Conservation (phyloP, 1,140 invertebrate species). For the Planococcus citri region DNA sequence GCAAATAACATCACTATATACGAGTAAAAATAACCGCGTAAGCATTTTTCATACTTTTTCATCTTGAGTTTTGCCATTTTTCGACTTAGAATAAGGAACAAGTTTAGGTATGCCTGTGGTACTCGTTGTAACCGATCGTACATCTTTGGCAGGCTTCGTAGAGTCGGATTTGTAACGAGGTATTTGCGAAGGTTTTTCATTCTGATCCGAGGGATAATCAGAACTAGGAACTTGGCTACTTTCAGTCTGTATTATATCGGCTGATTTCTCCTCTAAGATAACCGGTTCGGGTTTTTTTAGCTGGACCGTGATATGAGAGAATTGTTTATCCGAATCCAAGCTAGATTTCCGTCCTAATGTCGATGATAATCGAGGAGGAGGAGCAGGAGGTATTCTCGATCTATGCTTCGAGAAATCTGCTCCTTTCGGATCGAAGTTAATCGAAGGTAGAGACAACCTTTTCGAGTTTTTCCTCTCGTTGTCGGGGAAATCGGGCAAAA, state of each 20-base stretch:
- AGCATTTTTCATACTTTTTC: background rate
- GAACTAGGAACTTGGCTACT: background rate
- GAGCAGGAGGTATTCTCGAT: conserved; percentile 43
- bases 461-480: conserved; percentile 30
- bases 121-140: background rate
- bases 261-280: background rate
- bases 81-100: background rate
- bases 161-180: background rate
- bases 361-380: conserved; percentile 46
- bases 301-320: background rate
- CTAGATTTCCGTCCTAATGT: conserved; percentile 41
- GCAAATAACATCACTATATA: no score
- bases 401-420: conserved; percentile 27
- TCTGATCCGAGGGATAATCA: background rate
- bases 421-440: conserved; percentile 33
- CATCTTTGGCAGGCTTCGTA: background rate
- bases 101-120: conserved; percentile 1
- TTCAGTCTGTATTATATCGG: conserved; percentile 7
- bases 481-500: conserved; percentile 55
- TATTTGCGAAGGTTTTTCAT: background rate
- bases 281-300: background rate
- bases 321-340: conserved; percentile 26
- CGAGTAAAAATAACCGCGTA: no score
- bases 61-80: background rate
- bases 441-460: conserved; percentile 40